Percentiles rank a stretch among this genome's conserved stretches.
phyloP scores from a whole-genome alignment of 2,888 invertebrate genomes.

The Lasius platythorax region DNA sequence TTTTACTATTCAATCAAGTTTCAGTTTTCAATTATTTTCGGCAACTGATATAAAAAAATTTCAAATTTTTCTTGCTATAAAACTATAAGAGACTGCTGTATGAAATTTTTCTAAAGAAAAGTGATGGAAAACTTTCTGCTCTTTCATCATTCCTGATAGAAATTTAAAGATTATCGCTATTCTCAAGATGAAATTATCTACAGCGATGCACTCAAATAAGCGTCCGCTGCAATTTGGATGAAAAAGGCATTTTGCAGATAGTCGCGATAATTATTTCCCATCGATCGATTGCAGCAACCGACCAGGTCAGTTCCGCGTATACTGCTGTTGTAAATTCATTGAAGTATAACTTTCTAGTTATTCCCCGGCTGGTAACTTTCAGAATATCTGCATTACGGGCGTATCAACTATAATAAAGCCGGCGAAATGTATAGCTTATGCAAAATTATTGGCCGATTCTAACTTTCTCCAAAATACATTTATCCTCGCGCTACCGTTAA shows the following conservation, averaged over 20 bases:
- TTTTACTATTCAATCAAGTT: neutral
- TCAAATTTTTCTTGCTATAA: neutral
- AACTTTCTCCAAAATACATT: constrained; percentile 52
- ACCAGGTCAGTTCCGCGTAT: constrained; percentile 29
- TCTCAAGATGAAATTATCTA: neutral
- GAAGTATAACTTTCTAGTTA: constrained; percentile 52
- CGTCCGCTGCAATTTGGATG: neutral
- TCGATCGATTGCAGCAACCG: constrained; percentile 22
- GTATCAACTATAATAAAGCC: constrained; percentile 48
- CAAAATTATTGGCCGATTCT: constrained; percentile 49
- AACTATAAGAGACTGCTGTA: neutral
- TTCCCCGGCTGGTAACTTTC: constrained; percentile 54
- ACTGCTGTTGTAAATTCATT: constrained; percentile 39
- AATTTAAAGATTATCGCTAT: neutral
- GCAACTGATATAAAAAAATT: neutral
- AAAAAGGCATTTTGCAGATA: constrained; percentile 21
- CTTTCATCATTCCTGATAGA: neutral
- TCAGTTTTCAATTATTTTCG: constrained; percentile 16
- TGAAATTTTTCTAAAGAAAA: neutral
- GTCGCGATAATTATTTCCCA: constrained; percentile 11
- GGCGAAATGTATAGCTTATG: constrained; percentile 53
- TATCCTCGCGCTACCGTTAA: constrained; percentile 46
- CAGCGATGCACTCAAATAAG: neutral
- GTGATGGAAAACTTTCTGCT: neutral
- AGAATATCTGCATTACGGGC: constrained; percentile 49